A percentile compares a stretch with the other conserved stretches of the same genome.
Conservation (phyloP, 2,113 vertebrate genomes). For the Myrmecobius fasciatus region DNA sequence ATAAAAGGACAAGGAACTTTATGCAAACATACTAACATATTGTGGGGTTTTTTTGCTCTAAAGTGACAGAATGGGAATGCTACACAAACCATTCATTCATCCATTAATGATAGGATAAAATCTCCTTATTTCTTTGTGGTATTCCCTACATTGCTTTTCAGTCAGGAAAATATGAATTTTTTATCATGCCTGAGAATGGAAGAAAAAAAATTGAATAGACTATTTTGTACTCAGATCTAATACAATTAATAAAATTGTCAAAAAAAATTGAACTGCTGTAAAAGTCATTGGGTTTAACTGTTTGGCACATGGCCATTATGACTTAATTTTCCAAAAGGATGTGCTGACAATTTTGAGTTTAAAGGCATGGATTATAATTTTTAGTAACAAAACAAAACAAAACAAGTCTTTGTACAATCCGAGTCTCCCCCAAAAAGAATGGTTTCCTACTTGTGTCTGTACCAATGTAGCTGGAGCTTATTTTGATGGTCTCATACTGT, state of each 20-base stretch:
- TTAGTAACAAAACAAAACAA: constrained; percentile 4
- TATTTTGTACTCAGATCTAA: neutral
- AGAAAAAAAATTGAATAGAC: neutral
- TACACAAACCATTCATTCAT: neutral
- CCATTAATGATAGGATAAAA: constrained; percentile 7
- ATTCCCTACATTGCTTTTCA: neutral
- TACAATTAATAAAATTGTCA: neutral
- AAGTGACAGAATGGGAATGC: neutral
- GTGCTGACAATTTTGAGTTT: neutral
- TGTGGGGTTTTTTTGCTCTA: neutral
- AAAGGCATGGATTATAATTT: neutral
- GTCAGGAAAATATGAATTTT: neutral
- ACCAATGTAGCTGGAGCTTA: neutral
- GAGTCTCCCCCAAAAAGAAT: neutral
- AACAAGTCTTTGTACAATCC: neutral
- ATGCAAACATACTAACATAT: neutral
- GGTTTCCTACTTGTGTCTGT: neutral
- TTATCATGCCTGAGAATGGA: neutral
- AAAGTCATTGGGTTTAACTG: neutral
- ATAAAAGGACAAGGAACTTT: neutral
- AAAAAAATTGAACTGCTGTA: neutral
- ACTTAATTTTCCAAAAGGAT: neutral
- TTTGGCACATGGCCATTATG: neutral
- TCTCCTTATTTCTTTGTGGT: neutral
- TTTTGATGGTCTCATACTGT: neutral